Evolutionary conservation across 2,797 vertebrate genomes (phyloP).

Genomic region (Spinus pinus): DNA sequence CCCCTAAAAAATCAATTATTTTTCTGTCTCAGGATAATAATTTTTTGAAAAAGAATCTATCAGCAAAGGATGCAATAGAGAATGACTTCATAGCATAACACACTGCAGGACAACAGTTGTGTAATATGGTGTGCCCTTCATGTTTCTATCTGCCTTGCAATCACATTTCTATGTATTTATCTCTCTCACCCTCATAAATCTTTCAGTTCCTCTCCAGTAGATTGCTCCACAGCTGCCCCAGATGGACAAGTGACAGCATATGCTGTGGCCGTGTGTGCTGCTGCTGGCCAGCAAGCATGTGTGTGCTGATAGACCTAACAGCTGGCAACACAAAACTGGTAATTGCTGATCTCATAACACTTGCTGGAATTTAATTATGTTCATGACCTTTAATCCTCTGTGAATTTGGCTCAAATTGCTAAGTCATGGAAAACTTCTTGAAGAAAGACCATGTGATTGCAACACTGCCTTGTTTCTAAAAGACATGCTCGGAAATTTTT

Average conservation of each 20-base stretch:
- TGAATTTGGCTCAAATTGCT: neutral
- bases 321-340: neutral
- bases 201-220: neutral
- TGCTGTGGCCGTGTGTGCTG: neutral
- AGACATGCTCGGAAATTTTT: neutral
- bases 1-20: neutral
- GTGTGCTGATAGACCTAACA: neutral
- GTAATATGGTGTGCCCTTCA: neutral
- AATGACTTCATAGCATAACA: neutral
- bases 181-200: neutral
- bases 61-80: neutral
- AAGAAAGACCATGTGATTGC: neutral
- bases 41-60: neutral
- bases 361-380: conserved; percentile 20
- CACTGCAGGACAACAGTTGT: neutral
- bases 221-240: neutral
- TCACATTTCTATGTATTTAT: neutral
- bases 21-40: neutral
- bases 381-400: neutral
- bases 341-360: conserved; percentile 26
- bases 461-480: neutral
- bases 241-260: neutral
- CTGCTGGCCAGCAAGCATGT: neutral
- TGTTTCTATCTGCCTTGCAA: neutral
- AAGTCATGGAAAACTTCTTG: neutral